Evolutionary conservation across 2,888 invertebrate genomes (phyloP), one percentile per base, ranked within the genome.

Genomic region (Drosophila antonietae): DNA sequence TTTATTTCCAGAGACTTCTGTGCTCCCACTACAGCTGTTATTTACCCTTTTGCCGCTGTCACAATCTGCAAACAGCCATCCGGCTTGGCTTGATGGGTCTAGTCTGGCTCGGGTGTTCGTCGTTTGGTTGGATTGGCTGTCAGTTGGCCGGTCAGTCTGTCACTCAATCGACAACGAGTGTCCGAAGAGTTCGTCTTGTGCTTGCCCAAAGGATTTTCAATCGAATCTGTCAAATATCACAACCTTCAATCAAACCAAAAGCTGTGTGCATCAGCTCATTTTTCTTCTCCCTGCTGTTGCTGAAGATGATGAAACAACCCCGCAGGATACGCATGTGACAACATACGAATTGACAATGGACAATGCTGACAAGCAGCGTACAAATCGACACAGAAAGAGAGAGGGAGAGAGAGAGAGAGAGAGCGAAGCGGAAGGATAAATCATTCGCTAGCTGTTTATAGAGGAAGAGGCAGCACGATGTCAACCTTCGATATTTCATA

Each of bases 161-260:
- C 86, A 85, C 74, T 88, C 83, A 89, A 76, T 73, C 72, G 28
- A 28, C 28, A 6, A 6, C 6, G 74, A 73, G 57, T 66, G 35
- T 41, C 49, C 70, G 20, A 68, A 73, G 68, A 70, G 78, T 70
- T 62, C 69, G 73, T 73, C 68, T 66, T 74, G 39, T 78, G 71
- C 75, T 73, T 72, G 75, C 77, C 71, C 87, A 76, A 86, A 90
- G 87, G 88, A 88, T 83, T 88, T 90, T 90, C 90, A 90, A 90
- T 90, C 91, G 91, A 90, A 91, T 90, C 91, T 90, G 90, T 90
- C 90, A 90, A 91, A 90, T 86, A 91, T 90, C 91, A 90, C 83
- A 84, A 81, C 90, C 90, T 91, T 90, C 91, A 90, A 91, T 91
- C 91, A 90, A 89, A 83, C 76, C 73, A 72, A 74, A 85, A 88